phyloP scores from a whole-genome alignment of 2,888 invertebrate species.

The Drosophila buzzatii region DNA sequence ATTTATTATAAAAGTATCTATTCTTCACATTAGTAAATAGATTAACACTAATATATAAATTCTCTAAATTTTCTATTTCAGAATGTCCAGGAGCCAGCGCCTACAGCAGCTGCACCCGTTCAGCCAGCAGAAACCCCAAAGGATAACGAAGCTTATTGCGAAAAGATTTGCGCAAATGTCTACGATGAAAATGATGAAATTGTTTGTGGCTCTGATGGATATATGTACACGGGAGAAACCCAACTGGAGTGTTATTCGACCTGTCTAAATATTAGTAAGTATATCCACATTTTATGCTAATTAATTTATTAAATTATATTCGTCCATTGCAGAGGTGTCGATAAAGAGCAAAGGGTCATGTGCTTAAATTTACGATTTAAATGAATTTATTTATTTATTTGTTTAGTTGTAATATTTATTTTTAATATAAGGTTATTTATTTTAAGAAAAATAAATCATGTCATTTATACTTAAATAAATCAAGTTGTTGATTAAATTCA shows the following conservation, averaged over 20 bases:
- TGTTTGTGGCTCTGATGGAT: constrained; percentile 84
- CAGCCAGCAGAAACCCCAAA: constrained; percentile 44
- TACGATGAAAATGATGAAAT: constrained; percentile 84
- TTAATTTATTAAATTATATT: neutral
- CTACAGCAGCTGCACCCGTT: constrained; percentile 13
- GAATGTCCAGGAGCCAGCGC: constrained; percentile 38
- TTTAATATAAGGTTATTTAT: constrained; percentile 43
- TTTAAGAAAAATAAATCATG: constrained; percentile 46
- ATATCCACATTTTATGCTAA: no score
- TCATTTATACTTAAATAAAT: constrained; percentile 12
- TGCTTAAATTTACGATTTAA: constrained; percentile 40
- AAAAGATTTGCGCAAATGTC: constrained; percentile 83
- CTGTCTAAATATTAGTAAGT: constrained; percentile 83
- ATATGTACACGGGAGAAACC: constrained; percentile 84
- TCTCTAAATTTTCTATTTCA: constrained; percentile 5
- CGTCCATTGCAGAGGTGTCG: constrained; percentile 76
- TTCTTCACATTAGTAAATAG: no score
- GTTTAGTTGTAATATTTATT: constrained; percentile 31
- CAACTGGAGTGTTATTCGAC: constrained; percentile 84
- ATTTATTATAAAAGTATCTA: no score
- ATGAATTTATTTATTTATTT: constrained; percentile 39
- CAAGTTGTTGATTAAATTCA: neutral
- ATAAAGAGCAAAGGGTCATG: constrained; percentile 84
- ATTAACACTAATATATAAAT: neutral
- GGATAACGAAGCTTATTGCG: constrained; percentile 83